Base-by-base conservation (phyloP, 1,140 invertebrate genomes). In the Bombus consobrinus region DNA sequence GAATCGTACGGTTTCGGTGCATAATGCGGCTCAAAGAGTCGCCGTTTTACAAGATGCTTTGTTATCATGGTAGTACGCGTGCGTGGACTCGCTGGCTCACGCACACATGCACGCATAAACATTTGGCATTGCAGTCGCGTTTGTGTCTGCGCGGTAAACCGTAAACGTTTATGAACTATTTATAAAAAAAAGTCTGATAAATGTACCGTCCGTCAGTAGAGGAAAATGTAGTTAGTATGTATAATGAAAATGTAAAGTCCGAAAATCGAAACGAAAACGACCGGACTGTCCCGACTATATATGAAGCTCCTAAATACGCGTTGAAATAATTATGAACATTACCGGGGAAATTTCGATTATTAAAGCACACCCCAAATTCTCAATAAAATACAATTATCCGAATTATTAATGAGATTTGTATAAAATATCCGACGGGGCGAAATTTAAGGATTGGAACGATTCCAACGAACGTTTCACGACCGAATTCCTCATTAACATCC, bases 151-250 rank as follows among this genome's bases (percentile, higher is more conserved):
- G 83, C 83, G 68, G 83, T 53, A 85, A 80, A 80, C 83, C 57
- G 77, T 72, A 28, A 85, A 72, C 77, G 73, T 80, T 85, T 80
- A 80, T 73, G 53, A 73, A 85, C 57, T 72, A 53, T 85, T 73
- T 72, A 32, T 72, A 85, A 77, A 73, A 85, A 77, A 73, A 85
- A 80, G 68, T 72, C 53, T 85, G 77, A 85, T 64, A 80, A 80
- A 85, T 13, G 53, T 28, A 43, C 39, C 25, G 18, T 69, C 41
- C 64, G n/a, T n/a, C 39, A 68, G 32, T 22, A 22, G 32, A 25
- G 66, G 39, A 39, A 64, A 79, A 73, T 34, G 83, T 41, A 39
- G 2, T 13, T 41, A 39, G 2, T 13, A 43, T 22, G 2, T n/a
- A 43, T 41, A 66, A 85, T 62, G 83, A 73, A 72, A 85, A 72